Conservation (phyloP, 1,140 invertebrate species). For the Aphidius gifuensis region DNA sequence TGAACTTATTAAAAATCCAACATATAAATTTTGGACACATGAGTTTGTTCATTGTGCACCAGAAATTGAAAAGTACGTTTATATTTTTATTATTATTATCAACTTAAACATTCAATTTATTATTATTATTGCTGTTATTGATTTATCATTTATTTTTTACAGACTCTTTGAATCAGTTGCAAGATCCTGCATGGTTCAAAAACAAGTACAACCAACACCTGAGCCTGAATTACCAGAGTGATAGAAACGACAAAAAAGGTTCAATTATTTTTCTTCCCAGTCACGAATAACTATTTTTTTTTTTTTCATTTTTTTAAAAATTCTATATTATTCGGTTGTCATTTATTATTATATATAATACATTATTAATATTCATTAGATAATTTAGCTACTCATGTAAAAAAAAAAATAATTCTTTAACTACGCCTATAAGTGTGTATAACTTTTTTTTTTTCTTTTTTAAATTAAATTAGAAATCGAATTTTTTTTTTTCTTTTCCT, state of each 20-base stretch:
- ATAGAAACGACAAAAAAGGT: slow-evolving; percentile 43
- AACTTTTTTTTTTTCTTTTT: too few relatives aligned
- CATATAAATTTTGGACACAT: slow-evolving; percentile 99
- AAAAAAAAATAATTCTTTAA: too few relatives aligned
- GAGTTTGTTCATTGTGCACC: slow-evolving; percentile 99
- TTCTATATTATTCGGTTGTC: slow-evolving; percentile 23
- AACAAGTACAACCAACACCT: slow-evolving; percentile 60
- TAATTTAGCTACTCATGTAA: too few relatives aligned
- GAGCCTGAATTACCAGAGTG: slow-evolving; percentile 61
- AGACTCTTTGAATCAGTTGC: slow-evolving; percentile 92
- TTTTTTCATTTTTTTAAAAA: slow-evolving; percentile 19
- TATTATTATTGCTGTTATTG: slow-evolving; percentile 52
- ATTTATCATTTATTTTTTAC: slow-evolving; percentile 36
- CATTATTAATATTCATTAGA: too few relatives aligned
- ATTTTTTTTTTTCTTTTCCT: too few relatives aligned
- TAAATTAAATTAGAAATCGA: too few relatives aligned
- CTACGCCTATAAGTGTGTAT: too few relatives aligned
- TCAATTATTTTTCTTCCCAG: too few relatives aligned
- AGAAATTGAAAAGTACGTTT: slow-evolving; percentile 93
- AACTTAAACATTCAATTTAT: slow-evolving; percentile 38
- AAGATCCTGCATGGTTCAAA: slow-evolving; percentile 87
- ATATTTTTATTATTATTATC: slow-evolving; percentile 28
- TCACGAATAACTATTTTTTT: too few relatives aligned
- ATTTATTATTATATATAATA: background rate
- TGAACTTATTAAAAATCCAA: slow-evolving; percentile 97